Conservation (phyloP, 2,888 invertebrate species). For the Heliconius charithonia region DNA sequence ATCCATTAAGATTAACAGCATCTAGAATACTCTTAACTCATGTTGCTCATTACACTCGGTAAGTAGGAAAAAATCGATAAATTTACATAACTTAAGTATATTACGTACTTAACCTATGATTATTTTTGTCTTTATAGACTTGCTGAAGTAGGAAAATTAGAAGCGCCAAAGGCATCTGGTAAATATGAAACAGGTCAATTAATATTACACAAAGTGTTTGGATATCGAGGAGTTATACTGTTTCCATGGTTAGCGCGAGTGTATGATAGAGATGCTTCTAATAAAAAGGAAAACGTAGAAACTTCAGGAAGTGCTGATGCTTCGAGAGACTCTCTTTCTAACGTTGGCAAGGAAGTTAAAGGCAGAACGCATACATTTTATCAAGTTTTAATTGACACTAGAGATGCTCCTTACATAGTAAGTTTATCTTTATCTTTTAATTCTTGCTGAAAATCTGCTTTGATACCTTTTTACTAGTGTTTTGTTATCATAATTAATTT, state of each 20-base stretch:
- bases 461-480: too few relatives aligned
- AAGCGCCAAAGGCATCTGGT: conserved; percentile 92
- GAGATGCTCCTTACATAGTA: conserved; percentile 98
- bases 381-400: conserved; percentile 97
- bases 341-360: conserved; percentile 92
- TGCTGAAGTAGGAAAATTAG: conserved; percentile 96
- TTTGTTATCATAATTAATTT: too few relatives aligned
- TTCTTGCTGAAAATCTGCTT: background rate
- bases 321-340: conserved; percentile 71
- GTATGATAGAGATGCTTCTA: conserved; percentile 94
- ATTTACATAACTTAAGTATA: conserved; percentile 39
- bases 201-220: conserved; percentile 98
- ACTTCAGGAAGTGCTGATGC: conserved; percentile 58
- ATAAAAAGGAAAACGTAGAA: conserved; percentile 84
- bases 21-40: conserved; percentile 73
- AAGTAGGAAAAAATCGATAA: conserved; percentile 43
- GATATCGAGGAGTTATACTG: conserved; percentile 97
- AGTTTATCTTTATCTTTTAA: conserved; percentile 66
- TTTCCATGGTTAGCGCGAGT: conserved; percentile 99
- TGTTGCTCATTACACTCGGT: conserved; percentile 79
- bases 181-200: conserved; percentile 98
- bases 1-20: conserved; percentile 66
- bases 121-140: conserved; percentile 84
- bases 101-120: conserved; percentile 71
- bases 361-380: conserved; percentile 97